Base-by-base conservation (phyloP, 2,888 invertebrate species). In the Anthophora plumipes region DNA sequence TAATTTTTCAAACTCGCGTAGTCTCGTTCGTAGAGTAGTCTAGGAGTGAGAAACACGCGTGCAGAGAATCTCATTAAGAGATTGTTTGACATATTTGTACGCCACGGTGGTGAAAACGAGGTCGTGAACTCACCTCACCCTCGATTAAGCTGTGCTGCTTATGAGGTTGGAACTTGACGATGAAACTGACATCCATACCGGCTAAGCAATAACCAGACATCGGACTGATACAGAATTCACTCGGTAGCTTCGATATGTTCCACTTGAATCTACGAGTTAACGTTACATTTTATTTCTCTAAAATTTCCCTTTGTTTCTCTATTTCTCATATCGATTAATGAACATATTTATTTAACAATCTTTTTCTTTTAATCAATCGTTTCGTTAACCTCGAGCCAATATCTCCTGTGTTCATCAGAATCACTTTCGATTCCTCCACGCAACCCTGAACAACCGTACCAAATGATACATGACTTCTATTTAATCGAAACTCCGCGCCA, bases 181-280 rank as follows among this genome's bases (percentile, higher is more conserved):
- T 94, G 88, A 96, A 96, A 1, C 95, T 95, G 0, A 96, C 94
- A 82, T 95, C 95, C 83, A 95, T 95, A 46, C 95, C 95, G 0
- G 96, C 95, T 5, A 96, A 95, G 80, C 96, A 95, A 85, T 95
- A 95, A 6, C 96, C 97, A 72, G 95, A 94, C 84, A 94, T 92
- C 0, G 96, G 96, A 0, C 92, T 91, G 84, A 97, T 95, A 8
- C 93, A 94, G 89, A 96, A 96, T 85, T 95, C 94, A 1, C 93
- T 92, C 55, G 90, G 89, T 66, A 94, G 91, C 81, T 93, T 93
- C 11, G 93, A 92, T 7, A 92, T 85, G 80, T 93, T 93, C 95
- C 95, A 95, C 70, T 92, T 92, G 88, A 95, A 95, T 85, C 95
- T 94, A 81, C 84, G 25, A 54, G 50, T 52, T n/a, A n/a, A n/a